Conservation (phyloP, 2,113 vertebrate genomes). For the Bos taurus region ARS-UCD2.0 NC_037340.1:55766501-55767000, state of each 20-base stretch:
- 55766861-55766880: not conserved
- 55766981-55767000: not conserved
- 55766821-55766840: not conserved
- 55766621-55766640: too few relatives aligned
- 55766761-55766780: not conserved
- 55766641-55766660: accelerated
- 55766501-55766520: not conserved
- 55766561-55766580: not conserved
- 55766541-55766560: not conserved
- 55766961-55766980: not conserved
- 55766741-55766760: not conserved
- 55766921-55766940: not conserved
- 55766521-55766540: not conserved
- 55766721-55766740: accelerated
- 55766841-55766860: not conserved
- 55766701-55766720: accelerated
- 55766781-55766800: not conserved
- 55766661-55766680: accelerated
- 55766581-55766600: too few relatives aligned
- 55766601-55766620: accelerated
- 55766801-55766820: not conserved
- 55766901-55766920: accelerated
- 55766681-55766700: accelerated
- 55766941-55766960: not conserved
- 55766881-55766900: accelerated